phyloP scores from a whole-genome alignment of 1,140 invertebrate species.

The Diplogasteroides magnus region DNA sequence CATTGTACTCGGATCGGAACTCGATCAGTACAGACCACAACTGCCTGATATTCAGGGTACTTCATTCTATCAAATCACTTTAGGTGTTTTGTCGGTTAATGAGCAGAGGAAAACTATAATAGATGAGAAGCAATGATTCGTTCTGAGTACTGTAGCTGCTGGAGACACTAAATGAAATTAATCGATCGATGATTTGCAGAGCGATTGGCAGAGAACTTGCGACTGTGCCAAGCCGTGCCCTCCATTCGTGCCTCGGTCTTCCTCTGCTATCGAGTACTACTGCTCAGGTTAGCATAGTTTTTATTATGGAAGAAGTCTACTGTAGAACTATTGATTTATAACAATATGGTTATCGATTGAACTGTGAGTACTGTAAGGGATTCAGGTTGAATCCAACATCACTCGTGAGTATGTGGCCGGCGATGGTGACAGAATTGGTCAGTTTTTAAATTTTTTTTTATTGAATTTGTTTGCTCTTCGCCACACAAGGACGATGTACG shows the following conservation, averaged over 20 bases:
- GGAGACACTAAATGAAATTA: too few species aligned
- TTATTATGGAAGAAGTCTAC: too few species aligned
- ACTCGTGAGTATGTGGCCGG: conserved; percentile 84
- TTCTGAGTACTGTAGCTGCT: too few species aligned
- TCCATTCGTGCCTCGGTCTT: conserved; percentile 81
- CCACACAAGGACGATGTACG: conserved; percentile 4
- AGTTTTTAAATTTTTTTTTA: conserved; percentile 21
- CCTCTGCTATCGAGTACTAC: conserved; percentile 79
- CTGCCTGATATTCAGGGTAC: conserved; percentile 89
- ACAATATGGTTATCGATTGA: neutral
- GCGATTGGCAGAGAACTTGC: conserved; percentile 76
- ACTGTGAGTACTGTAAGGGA: neutral
- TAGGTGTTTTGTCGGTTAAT: too few species aligned
- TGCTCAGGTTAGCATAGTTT: too few species aligned
- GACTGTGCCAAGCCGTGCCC: conserved; percentile 70
- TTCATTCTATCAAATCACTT: too few species aligned
- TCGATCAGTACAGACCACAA: conserved; percentile 83
- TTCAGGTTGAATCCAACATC: conserved; percentile 74
- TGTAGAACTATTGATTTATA: too few species aligned
- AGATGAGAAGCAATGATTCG: too few species aligned
- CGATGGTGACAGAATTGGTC: conserved; percentile 83
- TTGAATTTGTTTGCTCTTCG: conserved; percentile 4
- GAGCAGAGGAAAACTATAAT: too few species aligned
- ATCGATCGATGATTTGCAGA: conserved; percentile 62
- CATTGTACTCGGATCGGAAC: conserved; percentile 82